A percentile compares a stretch with the other conserved stretches of the same genome.
Evolutionary conservation across 2,888 invertebrate genomes (phyloP).

Genomic region (Scelioninae gen. 1): DNA sequence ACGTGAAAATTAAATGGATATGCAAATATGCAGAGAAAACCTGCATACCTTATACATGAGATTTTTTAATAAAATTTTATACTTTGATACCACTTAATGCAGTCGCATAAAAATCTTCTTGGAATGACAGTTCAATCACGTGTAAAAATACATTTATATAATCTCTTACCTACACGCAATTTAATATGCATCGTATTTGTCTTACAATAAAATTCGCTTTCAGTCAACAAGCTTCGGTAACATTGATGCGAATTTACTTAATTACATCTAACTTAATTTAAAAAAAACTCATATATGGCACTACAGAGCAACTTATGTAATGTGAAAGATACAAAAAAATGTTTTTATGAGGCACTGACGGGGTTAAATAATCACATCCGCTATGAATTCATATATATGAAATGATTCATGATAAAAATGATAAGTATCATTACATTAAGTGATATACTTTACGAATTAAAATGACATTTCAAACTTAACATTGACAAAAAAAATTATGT

Average conservation of each 20-base stretch:
- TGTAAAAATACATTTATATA: conserved; percentile 29
- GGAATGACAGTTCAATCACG: conserved; percentile 12
- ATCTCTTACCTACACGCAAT: conserved; percentile 3
- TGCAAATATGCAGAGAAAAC: too few species aligned
- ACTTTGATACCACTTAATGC: background rate
- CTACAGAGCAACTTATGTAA: background rate
- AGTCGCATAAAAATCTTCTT: background rate
- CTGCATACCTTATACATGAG: too few species aligned
- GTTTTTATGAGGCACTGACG: conserved; percentile 35
- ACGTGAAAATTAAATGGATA: too few species aligned
- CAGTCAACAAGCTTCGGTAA: background rate
- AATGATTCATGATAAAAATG: background rate
- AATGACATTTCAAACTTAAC: background rate
- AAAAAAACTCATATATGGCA: conserved; percentile 12
- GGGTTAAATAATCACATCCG: conserved; percentile 34
- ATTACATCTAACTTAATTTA: conserved; percentile 7
- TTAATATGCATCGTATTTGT: background rate
- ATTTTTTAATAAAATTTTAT: conserved; percentile 7
- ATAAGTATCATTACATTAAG: background rate
- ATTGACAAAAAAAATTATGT: too few species aligned
- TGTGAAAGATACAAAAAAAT: conserved; percentile 1
- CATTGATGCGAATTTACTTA: background rate
- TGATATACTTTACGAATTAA: background rate
- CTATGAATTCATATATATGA: conserved; percentile 8
- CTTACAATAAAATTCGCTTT: background rate